Evolutionary conservation across 2,888 invertebrate species (phyloP), one percentile per base, ranked within the genome.

Genomic region (Psococerastis gibbosa): DNA sequence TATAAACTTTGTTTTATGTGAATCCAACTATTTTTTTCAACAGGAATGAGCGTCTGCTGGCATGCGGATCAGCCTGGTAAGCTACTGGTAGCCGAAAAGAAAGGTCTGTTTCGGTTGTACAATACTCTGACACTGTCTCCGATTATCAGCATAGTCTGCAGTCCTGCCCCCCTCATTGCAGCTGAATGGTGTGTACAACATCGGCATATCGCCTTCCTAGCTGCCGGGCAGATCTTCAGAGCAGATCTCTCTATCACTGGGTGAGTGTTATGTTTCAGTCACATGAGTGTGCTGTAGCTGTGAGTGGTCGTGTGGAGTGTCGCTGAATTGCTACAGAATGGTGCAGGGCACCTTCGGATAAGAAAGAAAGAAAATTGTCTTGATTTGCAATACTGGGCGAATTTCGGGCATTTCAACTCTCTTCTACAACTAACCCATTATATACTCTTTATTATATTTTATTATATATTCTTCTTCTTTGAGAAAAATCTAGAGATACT

Each of bases 61-160:
- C 80, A 82, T 57, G 63, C 64, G 32, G 73, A 75, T 46, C 79
- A 81, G 53, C 65, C 68, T 2, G 69, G 69, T 33, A 81, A 81
- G 61, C 62, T 83, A 17, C 59, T 83, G 49, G 77, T 82, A 2
- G 81, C 76, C 1, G 79, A 81, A 57, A 79, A 78, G 57, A 70
- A 70, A 51, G 81, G 82, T n/a, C 60, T 75, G 1, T 71, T 83
- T 43, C 70, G 75, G 48, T 68, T 82, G 57, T 82, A 78, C 54
- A 81, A 79, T 59, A 67, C 77, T 8, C 67, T 69, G 51, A 73
- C 70, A 33, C 74, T 75, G 51, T 69, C 69, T 48, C 71, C 73
- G 2, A 71, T 77, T 42, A 60, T 78, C 57, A 78, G 80, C 1
- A 61, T 80, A 35, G 71, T 75, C 56, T 64, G 70, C 6, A 68